phyloP scores from a whole-genome alignment of 2,888 invertebrate species.

The Metacarcinus magister region DNA sequence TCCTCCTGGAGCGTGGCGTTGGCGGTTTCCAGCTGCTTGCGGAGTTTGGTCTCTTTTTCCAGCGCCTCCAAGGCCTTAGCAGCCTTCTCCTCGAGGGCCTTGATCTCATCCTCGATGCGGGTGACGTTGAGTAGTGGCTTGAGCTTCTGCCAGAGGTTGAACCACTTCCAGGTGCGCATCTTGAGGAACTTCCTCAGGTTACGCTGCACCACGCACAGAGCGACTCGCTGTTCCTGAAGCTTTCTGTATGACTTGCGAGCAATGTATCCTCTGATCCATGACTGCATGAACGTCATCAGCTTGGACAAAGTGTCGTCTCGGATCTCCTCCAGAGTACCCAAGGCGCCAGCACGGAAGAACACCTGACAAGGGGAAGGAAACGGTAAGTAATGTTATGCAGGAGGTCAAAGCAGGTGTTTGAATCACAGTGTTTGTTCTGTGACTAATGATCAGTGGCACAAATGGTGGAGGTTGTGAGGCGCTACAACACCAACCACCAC shows the following conservation, averaged over 20 bases:
- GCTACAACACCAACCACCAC: background rate
- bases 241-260: slow-evolving; percentile 97
- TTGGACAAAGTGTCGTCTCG: slow-evolving; percentile 99
- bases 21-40: slow-evolving; percentile 97
- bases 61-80: slow-evolving; percentile 96
- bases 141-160: slow-evolving; percentile 99
- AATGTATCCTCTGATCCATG: slow-evolving; percentile 96
- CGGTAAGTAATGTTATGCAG: background rate
- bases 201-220: slow-evolving; percentile 99
- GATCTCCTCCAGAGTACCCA: slow-evolving; percentile 99
- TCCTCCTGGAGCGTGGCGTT: slow-evolving; percentile 96
- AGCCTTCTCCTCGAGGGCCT: slow-evolving; percentile 93
- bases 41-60: slow-evolving; percentile 97
- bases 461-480: background rate
- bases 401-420: background rate
- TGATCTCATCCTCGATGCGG: slow-evolving; percentile 98
- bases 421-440: background rate
- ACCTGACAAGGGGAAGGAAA: slow-evolving; percentile 87
- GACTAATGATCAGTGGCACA: background rate
- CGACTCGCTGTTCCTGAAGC: slow-evolving; percentile 98
- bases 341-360: slow-evolving; percentile 99
- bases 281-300: slow-evolving; percentile 99
- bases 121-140: slow-evolving; percentile 99
- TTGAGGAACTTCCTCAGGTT: slow-evolving; percentile 99
- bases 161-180: slow-evolving; percentile 99